Percentiles rank a stretch among this genome's conserved stretches.
phyloP scores from a whole-genome alignment of 2,888 invertebrate species.

The Caenorhabditis wallacei region DNA sequence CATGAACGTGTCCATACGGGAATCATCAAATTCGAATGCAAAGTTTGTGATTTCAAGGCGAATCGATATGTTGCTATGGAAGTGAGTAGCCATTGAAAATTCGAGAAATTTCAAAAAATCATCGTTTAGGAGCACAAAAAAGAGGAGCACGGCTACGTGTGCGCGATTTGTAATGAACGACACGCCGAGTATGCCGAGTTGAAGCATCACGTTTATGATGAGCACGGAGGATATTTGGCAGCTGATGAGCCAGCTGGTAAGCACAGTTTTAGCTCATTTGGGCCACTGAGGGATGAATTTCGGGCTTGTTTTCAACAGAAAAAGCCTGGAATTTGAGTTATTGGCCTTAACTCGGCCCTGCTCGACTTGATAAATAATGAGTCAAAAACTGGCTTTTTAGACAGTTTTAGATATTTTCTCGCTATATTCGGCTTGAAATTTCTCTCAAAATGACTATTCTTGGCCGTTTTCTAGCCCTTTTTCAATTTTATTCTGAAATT shows the following conservation, averaged over 20 bases:
- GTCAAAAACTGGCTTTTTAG: no score
- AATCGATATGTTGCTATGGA: constrained; percentile 81
- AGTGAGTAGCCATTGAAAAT: constrained; percentile 35
- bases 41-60: constrained; percentile 75
- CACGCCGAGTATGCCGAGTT: constrained; percentile 81
- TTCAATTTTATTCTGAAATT: no score
- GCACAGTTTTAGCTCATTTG: neutral
- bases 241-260: constrained; percentile 79
- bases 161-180: constrained; percentile 81
- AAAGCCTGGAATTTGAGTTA: no score
- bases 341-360: no score
- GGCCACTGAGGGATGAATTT: no score
- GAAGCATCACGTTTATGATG: constrained; percentile 82
- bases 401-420: no score
- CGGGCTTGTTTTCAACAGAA: no score
- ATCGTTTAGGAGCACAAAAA: constrained; percentile 62
- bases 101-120: neutral
- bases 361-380: no score
- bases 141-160: constrained; percentile 83
- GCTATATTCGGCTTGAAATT: no score
- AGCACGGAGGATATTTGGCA: constrained; percentile 83
- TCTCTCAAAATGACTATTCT: no score
- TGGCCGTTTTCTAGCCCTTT: no score
- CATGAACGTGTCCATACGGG: constrained; percentile 83
- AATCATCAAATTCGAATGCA: constrained; percentile 83